These are phyloP conservation scores for Drosophila quadrilineata DNA, from an alignment of 1,140 invertebrate species.

Conservation along the genomic window DNA sequence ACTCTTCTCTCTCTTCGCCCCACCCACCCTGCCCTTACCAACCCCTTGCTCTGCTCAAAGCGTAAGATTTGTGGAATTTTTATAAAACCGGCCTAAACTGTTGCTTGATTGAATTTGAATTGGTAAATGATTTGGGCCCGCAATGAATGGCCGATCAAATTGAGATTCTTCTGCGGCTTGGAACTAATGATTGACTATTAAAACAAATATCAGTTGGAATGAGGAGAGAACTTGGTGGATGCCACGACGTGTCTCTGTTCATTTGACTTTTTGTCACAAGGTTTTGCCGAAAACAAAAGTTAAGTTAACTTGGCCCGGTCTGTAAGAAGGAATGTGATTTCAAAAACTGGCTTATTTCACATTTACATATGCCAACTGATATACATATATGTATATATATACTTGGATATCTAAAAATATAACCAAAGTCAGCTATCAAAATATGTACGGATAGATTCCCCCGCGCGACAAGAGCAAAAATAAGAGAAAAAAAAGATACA, in stretches of 20 bases:
- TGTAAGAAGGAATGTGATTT: constrained; percentile 16
- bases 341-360: constrained; percentile 1
- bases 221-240: constrained; percentile 33
- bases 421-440: constrained; percentile 30
- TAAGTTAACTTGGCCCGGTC: constrained; percentile 23
- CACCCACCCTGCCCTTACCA: not conserved
- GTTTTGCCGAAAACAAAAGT: constrained; percentile 52
- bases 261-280: constrained; percentile 37
- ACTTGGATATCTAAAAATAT: constrained; percentile 35
- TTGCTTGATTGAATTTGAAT: constrained; percentile 69
- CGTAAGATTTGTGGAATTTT: constrained; percentile 40
- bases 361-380: constrained; percentile 33
- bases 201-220: constrained; percentile 39
- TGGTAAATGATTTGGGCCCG: constrained; percentile 53
- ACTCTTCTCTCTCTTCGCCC: not conserved
- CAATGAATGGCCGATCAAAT: constrained; percentile 61
- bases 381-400: not conserved
- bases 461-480: not conserved
- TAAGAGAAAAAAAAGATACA: constrained; percentile 14
- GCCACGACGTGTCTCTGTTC: not conserved
- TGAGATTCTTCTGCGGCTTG: constrained; percentile 47
- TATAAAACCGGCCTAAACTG: constrained; percentile 34
- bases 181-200: constrained; percentile 69
- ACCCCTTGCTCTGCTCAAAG: too few relatives aligned
- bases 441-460: constrained; percentile 22